Evolutionary conservation across 2,113 vertebrate species (phyloP).

Genomic region (Hypanus sabinus): DNA sequence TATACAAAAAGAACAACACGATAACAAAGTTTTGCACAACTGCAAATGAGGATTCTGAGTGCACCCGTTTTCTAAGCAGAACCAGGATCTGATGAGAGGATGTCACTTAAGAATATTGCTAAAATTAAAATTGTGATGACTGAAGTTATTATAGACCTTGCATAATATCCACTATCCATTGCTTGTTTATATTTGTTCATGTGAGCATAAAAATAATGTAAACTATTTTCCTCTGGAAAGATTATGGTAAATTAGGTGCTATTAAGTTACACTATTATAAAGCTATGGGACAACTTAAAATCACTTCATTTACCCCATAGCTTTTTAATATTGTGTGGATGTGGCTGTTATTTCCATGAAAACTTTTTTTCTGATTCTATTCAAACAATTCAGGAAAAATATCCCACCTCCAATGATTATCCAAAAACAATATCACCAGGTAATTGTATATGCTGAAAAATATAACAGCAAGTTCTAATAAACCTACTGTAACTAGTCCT

Average conservation of each 20-base stretch:
- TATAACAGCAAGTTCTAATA: background rate
- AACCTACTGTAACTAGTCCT: background rate
- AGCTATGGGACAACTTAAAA: too few relatives aligned
- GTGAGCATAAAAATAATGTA: background rate
- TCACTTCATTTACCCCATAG: too few relatives aligned
- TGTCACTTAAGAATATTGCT: background rate
- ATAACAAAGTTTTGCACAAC: background rate
- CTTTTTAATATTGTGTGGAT: background rate
- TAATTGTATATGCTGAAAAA: background rate
- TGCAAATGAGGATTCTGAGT: background rate
- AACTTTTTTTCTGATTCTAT: background rate
- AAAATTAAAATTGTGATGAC: background rate
- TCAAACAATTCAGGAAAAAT: background rate
- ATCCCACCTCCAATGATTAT: background rate
- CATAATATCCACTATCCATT: background rate
- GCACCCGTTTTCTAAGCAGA: conserved; percentile 8
- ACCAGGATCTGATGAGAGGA: background rate
- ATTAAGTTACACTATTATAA: background rate
- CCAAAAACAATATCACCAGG: background rate
- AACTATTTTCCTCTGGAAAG: background rate
- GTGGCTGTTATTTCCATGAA: background rate
- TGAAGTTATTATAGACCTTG: background rate
- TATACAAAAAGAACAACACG: background rate
- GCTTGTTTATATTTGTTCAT: background rate
- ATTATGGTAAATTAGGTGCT: background rate